Base-by-base conservation (phyloP, 2,888 invertebrate species). In the Melangyna quadrimaculata region DNA sequence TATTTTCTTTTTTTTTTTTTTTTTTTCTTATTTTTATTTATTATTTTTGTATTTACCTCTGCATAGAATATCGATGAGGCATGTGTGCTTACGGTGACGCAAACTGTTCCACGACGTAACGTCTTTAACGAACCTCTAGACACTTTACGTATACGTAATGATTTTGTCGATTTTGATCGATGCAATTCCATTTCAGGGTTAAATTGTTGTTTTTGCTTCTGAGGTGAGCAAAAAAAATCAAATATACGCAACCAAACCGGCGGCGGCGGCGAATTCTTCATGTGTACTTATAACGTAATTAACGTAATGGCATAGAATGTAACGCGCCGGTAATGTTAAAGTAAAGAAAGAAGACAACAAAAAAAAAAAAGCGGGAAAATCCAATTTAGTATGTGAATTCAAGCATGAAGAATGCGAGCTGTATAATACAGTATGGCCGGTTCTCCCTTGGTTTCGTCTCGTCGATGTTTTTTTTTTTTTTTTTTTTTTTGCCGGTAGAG, bases 111-210 rank as follows among this genome's bases (percentile, higher is more conserved):
- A 61, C 90, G 88, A 45, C 90, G 89, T 63, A 89, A 71, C 69
- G 89, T 88, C 70, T 90, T 90, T 12, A 89, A 77, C 29, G 90
- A 90, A 45, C 89, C 89, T 82, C 89, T 89, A 4, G 90, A 90
- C 69, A 88, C 80, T 81, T 90, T 90, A 57, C 90, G 89, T 48
- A 89, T 88, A 71, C 90, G 89, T 86, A 89, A 88, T 72, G 90
- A 90, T 79, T 89, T 90, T 19, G 89, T 80, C 27, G 90, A 90
- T 87, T 88, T 89, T 29, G 90, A 88, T 24, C 90, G 89, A 80
- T 89, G 88, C 81, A 89, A 83, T 87, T 90, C 90, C 90, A 90
- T 90, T 72, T 88, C 79, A 78, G 87, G 77, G 69, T 72, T 51
- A 71, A 71, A 53, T 55, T 57, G 45, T 32, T 27, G 63, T 29